Base-by-base conservation (phyloP, 2,113 vertebrate species). In the Cricetomys ansorgei region DNA sequence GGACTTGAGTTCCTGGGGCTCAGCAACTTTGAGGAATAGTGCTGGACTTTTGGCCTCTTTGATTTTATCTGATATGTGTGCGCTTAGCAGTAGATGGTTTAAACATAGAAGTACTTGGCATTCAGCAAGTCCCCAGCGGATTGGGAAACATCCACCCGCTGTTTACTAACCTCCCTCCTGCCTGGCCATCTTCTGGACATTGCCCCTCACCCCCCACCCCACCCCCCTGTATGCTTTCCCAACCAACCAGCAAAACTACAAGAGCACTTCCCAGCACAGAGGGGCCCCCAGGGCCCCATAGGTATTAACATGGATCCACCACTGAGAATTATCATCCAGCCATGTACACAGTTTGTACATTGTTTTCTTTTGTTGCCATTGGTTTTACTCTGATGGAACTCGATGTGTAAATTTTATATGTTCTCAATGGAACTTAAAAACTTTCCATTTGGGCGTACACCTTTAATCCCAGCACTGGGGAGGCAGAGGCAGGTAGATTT, bases 1-100 rank as follows among this genome's bases (percentile, higher is more conserved):
- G 43, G 11, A 77, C 40, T 92, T 53, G 72, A 88, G 43, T 96
- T 84, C 29, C 73, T 89, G 73, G 76, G 43, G 76, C 34, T 95
- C 77, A 84, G 57, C 79, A 86, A 84, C 67, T 93, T 23, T 81
- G 88, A 53, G 23, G 80, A 80, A 70, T 67, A 62, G 31, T 59
- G 53, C 59, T 80, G 91, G 75, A 81, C 70, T 92, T 92, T 84
- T 45, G 83, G 37, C 76, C 10, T 1, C 45, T 90, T 67, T 72
- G 15, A 27, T 92, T 69, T 95, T 57, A 48, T 65, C 67, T 84
- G n/a, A 3, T 40, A 34, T 5, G 3, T 83, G 53, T 62, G 70
- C 94, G 67, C 69, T 34, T 37, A 88, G 81, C 70, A 76, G 43
- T 7, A 79, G 70, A 62, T 64, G 45, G 29, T 97, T 90, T 86